Evolutionary conservation across 2,113 vertebrate species (phyloP).

Genomic region (Smithornis capensis): DNA sequence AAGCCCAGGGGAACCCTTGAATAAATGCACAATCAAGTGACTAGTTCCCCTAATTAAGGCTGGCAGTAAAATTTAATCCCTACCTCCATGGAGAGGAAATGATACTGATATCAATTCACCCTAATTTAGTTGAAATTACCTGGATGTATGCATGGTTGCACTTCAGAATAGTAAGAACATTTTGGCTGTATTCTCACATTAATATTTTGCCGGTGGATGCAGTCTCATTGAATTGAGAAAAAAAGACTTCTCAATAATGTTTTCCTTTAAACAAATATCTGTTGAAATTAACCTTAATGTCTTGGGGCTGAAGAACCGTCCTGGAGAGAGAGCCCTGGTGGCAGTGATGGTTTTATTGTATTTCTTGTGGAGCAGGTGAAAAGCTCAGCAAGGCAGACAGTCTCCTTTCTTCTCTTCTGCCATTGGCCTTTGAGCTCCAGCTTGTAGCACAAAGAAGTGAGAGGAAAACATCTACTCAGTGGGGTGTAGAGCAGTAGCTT

Average conservation of each 20-base stretch:
- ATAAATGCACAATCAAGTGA: neutral
- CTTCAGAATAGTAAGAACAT: neutral
- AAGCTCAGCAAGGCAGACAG: neutral
- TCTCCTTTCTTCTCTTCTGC: neutral
- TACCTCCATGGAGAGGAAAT: neutral
- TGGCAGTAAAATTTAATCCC: neutral
- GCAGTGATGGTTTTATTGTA: neutral
- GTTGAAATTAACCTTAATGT: neutral
- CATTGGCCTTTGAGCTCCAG: neutral
- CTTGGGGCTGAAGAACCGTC: neutral
- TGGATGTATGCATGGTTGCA: neutral
- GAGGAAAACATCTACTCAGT: neutral
- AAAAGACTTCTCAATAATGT: neutral
- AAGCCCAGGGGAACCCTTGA: neutral
- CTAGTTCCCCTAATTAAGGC: neutral
- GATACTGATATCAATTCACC: neutral
- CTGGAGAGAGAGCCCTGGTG: neutral
- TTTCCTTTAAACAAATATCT: neutral
- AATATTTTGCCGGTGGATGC: neutral
- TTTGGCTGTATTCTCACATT: neutral
- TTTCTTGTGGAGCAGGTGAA: neutral
- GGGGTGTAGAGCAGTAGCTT: neutral
- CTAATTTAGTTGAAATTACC: slow-evolving; percentile 1
- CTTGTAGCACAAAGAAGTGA: neutral
- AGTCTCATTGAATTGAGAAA: neutral